Percentiles rank a stretch among this genome's conserved stretches.
These are phyloP conservation scores for Pipistrellus nathusii DNA, from an alignment of 2,797 vertebrate species.

Conservation along the genomic window DNA sequence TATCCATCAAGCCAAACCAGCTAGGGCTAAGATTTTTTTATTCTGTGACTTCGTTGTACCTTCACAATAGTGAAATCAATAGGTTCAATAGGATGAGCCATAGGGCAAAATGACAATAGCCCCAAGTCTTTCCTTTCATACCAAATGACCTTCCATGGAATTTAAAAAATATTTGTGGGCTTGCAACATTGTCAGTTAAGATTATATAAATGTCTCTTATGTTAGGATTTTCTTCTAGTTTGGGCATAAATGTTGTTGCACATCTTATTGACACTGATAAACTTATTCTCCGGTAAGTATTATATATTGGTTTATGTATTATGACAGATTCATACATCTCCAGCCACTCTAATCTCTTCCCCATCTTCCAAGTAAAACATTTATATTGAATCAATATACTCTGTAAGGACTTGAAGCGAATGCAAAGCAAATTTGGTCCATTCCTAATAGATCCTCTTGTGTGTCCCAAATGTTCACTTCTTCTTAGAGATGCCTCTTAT, in stretches of 20 bases:
- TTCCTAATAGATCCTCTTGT: background rate
- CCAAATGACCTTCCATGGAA: background rate
- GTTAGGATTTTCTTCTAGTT: slow-evolving; percentile 32
- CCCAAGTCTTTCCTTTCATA: background rate
- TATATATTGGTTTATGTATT: background rate
- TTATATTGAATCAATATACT: background rate
- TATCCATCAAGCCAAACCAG: too few relatives aligned
- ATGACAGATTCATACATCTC: slow-evolving; percentile 30
- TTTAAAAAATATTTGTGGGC: background rate
- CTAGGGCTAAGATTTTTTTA: background rate
- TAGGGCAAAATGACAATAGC: accelerated
- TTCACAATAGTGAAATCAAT: background rate
- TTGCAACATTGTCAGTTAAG: background rate
- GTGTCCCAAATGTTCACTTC: background rate
- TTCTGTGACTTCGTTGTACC: background rate
- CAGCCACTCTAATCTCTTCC: background rate
- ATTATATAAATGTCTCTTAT: background rate
- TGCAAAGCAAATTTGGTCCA: background rate
- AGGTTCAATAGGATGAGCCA: background rate
- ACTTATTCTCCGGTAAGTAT: background rate
- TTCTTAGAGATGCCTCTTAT: background rate
- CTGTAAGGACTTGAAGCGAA: background rate
- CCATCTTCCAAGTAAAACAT: background rate
- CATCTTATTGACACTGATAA: background rate
- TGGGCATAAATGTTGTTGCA: background rate